Conservation (phyloP, 2,888 invertebrate genomes). For the Ochlodes sylvanus region DNA sequence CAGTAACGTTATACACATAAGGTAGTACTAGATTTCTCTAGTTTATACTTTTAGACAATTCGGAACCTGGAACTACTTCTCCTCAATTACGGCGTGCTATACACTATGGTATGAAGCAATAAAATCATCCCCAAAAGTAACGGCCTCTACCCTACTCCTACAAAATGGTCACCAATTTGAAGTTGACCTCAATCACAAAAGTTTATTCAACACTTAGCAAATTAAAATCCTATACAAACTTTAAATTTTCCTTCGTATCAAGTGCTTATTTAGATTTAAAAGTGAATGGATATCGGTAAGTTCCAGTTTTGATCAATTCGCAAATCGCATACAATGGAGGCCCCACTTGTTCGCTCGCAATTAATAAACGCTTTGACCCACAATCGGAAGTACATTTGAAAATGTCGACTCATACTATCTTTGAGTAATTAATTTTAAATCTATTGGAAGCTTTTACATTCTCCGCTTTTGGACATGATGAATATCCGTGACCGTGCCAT, state of each 20-base stretch:
- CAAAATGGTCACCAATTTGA: conserved; percentile 18
- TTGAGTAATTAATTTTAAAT: conserved; percentile 73
- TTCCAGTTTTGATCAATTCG: conserved; percentile 64
- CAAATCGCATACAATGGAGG: conserved; percentile 74
- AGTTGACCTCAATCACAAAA: conserved; percentile 19
- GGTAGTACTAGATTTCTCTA: no score
- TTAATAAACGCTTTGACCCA: conserved; percentile 79
- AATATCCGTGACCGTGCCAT: conserved; percentile 60
- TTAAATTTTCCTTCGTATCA: conserved; percentile 25
- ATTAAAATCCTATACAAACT: conserved; percentile 18
- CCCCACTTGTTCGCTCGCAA: conserved; percentile 76
- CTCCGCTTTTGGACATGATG: conserved; percentile 54
- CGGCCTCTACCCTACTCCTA: background rate
- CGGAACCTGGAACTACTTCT: no score
- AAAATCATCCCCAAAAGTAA: conserved; percentile 16
- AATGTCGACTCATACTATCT: conserved; percentile 71
- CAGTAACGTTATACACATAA: no score
- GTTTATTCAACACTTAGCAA: conserved; percentile 4
- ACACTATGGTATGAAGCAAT: conserved; percentile 3
- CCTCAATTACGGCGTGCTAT: no score
- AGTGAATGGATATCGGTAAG: conserved; percentile 77
- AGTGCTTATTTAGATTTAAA: conserved; percentile 59
- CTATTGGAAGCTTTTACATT: conserved; percentile 58
- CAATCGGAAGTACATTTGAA: conserved; percentile 59
- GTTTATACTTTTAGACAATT: no score